These are phyloP conservation scores for Diacarnus erythraeanus DNA, from an alignment of 37 sponge, comb jelly and placozoan species.

Conservation along the genomic window DNA sequence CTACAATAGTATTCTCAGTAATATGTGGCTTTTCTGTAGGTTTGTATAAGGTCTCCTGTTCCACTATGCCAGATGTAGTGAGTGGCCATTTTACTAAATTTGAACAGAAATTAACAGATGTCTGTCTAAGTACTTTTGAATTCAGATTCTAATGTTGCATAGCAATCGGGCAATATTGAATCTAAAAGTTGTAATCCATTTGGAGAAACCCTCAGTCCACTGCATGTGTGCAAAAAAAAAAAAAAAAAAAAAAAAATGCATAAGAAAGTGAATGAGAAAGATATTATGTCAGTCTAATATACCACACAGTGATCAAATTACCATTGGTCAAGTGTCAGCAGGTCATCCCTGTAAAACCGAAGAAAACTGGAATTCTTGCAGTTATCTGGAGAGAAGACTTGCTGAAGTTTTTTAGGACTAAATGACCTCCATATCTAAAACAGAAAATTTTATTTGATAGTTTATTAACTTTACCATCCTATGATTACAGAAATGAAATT, in stretches of 20 bases:
- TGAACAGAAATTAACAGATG: too few species aligned
- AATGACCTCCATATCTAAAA: conserved; percentile 6
- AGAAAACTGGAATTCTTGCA: background rate
- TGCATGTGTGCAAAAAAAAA: background rate
- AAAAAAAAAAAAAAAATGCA: background rate
- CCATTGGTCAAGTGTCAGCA: background rate
- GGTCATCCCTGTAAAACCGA: background rate
- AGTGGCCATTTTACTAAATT: too few species aligned
- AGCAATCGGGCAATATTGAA: background rate
- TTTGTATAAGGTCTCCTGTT: too few species aligned
- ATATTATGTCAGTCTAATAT: background rate
- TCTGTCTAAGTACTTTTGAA: too few species aligned
- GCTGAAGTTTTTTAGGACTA: background rate
- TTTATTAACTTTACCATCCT: too few species aligned
- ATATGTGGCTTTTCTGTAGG: too few species aligned
- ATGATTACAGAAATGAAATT: background rate
- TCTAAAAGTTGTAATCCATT: conserved; percentile 8
- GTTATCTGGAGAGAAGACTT: background rate
- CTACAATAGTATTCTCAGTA: too few species aligned
- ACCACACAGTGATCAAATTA: background rate
- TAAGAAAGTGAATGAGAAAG: background rate
- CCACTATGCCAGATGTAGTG: too few species aligned
- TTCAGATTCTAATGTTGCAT: background rate
- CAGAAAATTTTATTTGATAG: too few species aligned
- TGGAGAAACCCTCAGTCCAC: background rate